A percentile compares a stretch with the other conserved stretches of the same genome.
Evolutionary conservation across 2,113 vertebrate genomes (phyloP).

Genomic region (Chloroceryle aenea): DNA sequence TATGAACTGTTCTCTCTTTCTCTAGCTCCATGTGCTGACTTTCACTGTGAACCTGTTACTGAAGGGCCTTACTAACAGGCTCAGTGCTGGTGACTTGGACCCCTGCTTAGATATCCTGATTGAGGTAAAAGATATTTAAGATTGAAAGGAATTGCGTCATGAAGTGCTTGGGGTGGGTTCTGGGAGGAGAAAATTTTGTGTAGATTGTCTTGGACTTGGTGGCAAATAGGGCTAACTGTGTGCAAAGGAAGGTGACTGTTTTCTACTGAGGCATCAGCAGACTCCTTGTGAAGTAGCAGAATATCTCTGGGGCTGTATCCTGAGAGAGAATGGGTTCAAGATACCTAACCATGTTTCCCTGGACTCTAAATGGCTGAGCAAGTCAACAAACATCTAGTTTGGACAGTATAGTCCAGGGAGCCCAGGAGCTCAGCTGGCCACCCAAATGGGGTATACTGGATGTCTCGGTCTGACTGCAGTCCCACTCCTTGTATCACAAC

Average conservation of each 20-base stretch:
- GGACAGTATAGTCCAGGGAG: background rate
- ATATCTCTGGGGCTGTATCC: background rate
- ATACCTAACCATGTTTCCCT: background rate
- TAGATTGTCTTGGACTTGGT: background rate
- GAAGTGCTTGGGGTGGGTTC: background rate
- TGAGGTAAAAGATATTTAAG: conserved; percentile 75
- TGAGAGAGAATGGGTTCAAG: background rate
- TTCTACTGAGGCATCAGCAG: background rate
- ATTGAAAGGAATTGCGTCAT: background rate
- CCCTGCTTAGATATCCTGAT: conserved; percentile 88
- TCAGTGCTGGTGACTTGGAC: conserved; percentile 90
- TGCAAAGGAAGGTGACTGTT: background rate
- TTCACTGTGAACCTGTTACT: conserved; percentile 92
- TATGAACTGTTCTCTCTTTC: background rate
- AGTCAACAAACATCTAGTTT: background rate
- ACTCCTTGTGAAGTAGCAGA: background rate
- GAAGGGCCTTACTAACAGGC: conserved; percentile 77
- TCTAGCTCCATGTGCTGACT: conserved; percentile 92
- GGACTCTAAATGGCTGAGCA: background rate
- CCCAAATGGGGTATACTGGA: background rate
- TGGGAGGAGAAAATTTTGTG: background rate
- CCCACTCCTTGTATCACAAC: background rate
- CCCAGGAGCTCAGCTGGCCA: background rate
- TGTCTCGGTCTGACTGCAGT: background rate
- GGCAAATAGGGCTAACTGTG: background rate